These are phyloP conservation scores for Macrobrachium nipponense DNA, from an alignment of 1,140 invertebrate species.

Conservation along the genomic window DNA sequence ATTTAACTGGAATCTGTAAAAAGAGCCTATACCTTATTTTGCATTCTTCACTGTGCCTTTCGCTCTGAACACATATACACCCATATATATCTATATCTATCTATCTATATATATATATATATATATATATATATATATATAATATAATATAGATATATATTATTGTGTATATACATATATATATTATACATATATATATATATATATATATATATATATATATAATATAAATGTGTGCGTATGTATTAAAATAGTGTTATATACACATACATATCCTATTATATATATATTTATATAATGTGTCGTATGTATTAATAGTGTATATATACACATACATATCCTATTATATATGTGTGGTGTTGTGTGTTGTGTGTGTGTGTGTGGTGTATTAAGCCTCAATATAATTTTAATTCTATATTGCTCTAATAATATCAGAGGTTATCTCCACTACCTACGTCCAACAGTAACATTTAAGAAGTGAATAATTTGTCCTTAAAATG, in stretches of 20 bases:
- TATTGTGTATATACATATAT: background rate
- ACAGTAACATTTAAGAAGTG: too few species aligned
- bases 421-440: too few species aligned
- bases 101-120: constrained; percentile 16
- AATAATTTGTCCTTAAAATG: too few species aligned
- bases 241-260: background rate
- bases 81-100: constrained; percentile 26
- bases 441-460: too few species aligned
- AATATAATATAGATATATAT: background rate
- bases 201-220: background rate
- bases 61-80: background rate
- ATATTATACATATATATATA: background rate
- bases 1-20: too few species aligned
- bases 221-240: background rate
- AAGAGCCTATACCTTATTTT: background rate
- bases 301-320: too few species aligned
- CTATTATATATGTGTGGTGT: too few species aligned
- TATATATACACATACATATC: too few species aligned
- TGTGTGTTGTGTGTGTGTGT: too few species aligned
- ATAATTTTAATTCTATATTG: too few species aligned
- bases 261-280: constrained; percentile 12
- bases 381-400: too few species aligned
- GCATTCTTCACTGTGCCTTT: background rate
- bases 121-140: constrained; percentile 14
- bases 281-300: background rate